Evolutionary conservation across 2,113 vertebrate species (phyloP).

Genomic region (Bostrychus sinensis): DNA sequence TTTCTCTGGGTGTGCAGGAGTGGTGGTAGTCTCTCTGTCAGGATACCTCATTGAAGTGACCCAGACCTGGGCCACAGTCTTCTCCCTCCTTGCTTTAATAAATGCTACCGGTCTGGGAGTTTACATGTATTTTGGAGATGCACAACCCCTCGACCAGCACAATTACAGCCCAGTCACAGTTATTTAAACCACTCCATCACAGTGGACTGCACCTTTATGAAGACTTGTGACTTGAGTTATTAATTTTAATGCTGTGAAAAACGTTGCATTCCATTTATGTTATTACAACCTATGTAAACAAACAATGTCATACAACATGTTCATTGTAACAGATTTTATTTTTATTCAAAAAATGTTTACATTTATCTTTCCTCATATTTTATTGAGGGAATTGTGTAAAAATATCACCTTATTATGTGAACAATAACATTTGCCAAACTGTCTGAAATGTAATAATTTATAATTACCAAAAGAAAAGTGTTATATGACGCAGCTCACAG

Average conservation of each 20-base stretch:
- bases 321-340: neutral
- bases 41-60: slow-evolving; percentile 88
- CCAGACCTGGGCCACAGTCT: slow-evolving; percentile 83
- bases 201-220: neutral
- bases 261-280: neutral
- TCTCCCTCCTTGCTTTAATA: slow-evolving; percentile 82
- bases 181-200: slow-evolving; percentile 14
- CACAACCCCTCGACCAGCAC: slow-evolving; percentile 81
- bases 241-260: neutral
- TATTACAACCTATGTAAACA: neutral
- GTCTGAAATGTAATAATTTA: too few species aligned
- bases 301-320: slow-evolving; percentile 2
- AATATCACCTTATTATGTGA: neutral
- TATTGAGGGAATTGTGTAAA: neutral
- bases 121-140: slow-evolving; percentile 86
- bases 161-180: neutral
- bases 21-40: slow-evolving; percentile 85
- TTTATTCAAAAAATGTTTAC: slow-evolving; percentile 2
- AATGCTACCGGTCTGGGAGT: slow-evolving; percentile 82
- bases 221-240: neutral
- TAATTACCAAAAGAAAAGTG: too few species aligned
- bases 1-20: slow-evolving; percentile 67
- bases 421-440: neutral
- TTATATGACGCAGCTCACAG: too few species aligned
- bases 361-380: neutral